phyloP scores from a whole-genome alignment of 64 coral and sea anemone genomes.

The Exaiptasia diaphana region DNA sequence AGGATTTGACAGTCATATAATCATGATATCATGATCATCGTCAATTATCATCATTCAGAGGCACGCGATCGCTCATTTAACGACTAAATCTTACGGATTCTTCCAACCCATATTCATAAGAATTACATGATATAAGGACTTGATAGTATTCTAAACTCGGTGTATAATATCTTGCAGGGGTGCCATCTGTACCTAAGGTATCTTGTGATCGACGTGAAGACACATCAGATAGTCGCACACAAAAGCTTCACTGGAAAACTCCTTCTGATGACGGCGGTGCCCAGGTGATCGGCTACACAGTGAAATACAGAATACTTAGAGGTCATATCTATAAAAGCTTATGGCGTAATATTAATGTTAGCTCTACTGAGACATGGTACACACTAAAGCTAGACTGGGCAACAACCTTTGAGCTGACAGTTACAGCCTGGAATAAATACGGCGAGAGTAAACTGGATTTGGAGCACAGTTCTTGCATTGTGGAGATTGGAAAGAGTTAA shows the following conservation, averaged over 20 bases:
- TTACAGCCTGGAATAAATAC: constrained; percentile 18
- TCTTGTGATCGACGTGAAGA: background rate
- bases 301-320: background rate
- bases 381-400: background rate
- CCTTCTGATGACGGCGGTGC: background rate
- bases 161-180: too few relatives aligned
- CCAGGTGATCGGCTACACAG: background rate
- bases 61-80: too few relatives aligned
- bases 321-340: background rate
- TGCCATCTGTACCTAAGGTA: background rate
- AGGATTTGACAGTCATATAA: too few relatives aligned
- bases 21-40: too few relatives aligned
- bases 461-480: background rate
- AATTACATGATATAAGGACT: too few relatives aligned
- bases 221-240: background rate
- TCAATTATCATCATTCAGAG: too few relatives aligned
- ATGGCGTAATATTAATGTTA: background rate
- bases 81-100: too few relatives aligned
- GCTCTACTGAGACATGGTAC: background rate
- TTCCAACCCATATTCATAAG: too few relatives aligned
- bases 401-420: background rate
- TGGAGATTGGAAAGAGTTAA: constrained; percentile 1
- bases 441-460: background rate
- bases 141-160: too few relatives aligned
- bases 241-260: background rate